Base-by-base conservation (phyloP, 2,888 invertebrate genomes). In the Ormia ochracea region DNA sequence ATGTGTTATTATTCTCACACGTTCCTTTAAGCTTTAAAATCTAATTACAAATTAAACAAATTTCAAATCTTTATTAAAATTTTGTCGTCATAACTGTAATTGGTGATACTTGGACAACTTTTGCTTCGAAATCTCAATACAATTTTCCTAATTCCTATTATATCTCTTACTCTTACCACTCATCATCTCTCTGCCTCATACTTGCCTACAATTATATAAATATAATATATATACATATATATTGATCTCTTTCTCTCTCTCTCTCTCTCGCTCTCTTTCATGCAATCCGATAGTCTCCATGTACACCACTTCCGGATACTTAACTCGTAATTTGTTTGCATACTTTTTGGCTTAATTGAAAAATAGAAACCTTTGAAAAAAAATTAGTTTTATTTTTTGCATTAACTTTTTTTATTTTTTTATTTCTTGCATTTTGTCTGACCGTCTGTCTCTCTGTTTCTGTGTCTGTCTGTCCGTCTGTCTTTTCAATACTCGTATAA, bases 1-100 rank as follows among this genome's bases (percentile, higher is more conserved):
- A 93, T 91, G 93, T 91, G 14, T 17, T 43, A 41, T 14, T 65
- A n/a, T 36, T 50, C 3, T 12, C 17, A 75, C 38, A 58, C 31
- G 43, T 83, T 82, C 81, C 26, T 41, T 12, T 45, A 50, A 21
- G 9, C n/a, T 26, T 21, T 33, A 36, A 4, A 45, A 21, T n/a
- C 36, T 48, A 58, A 58, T 69, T 69, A 23, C 69, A 56, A 56
- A 45, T 70, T 38, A 59, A 59, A 45, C 50, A 38, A 33, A 7
- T 38, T 43, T 5, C 19, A n/a, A 3, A 19, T n/a, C 1, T n/a
- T 23, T 19, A 12, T 1, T 31, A 4, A 26, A 28, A 19, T 41
- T 3, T 66, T 41, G 19, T 45, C 36, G 45, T 58, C 48, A 7
- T 41, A 50, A 38, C 50, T 38, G 50, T 17, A 70, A 50, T 59